Evolutionary conservation across 2,888 invertebrate species (phyloP), one percentile per base, ranked within the genome.

Genomic region (Brachypalpus laphriformis): DNA sequence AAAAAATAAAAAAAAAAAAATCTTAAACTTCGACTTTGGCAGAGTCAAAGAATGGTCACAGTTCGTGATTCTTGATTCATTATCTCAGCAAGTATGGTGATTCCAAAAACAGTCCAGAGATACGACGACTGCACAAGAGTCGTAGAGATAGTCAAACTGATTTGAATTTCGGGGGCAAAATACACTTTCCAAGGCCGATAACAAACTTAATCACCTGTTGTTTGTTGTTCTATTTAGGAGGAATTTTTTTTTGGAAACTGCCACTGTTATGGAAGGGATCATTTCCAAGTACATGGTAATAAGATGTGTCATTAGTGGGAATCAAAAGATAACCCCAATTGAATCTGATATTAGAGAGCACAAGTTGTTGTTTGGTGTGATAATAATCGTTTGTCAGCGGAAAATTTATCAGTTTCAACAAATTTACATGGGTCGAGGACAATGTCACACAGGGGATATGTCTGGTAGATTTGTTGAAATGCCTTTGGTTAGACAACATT

Each of bases 31-130:
- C 47, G 71, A 59, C 49, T 59, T 40, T 59, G 37, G n/a, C 47
- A 31, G 47, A 45, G 56, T 70, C 34, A 9, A 70, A 70, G 34
- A 45, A 45, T 34, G 70, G 71, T 37, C 59, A 71, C 37, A 59
- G 59, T 57, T 71, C 59, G 9, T 59, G 57, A 57, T 70, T 37
- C 22, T 51, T 34, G 31, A 6, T 47, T n/a, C 34, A 16, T 49
- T 66, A 66, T 66, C 65, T 11, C 37, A 3, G 4, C 16, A 51
- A 66, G 49, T 37, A 34, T 65, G 34, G 37, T 37, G 14, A 22
- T 25, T 51, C 66, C 11, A 49, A 65, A 42, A 63, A 63, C 31
- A 63, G 63, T 65, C 34, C 4, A 18, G 8, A 34, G 34, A 49
- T 54, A 40, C 20, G 28, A 68, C 11, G 7, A 57, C 0, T 9